Base-by-base conservation (phyloP, 2,888 invertebrate species). In the Microplitis deprimator region DNA sequence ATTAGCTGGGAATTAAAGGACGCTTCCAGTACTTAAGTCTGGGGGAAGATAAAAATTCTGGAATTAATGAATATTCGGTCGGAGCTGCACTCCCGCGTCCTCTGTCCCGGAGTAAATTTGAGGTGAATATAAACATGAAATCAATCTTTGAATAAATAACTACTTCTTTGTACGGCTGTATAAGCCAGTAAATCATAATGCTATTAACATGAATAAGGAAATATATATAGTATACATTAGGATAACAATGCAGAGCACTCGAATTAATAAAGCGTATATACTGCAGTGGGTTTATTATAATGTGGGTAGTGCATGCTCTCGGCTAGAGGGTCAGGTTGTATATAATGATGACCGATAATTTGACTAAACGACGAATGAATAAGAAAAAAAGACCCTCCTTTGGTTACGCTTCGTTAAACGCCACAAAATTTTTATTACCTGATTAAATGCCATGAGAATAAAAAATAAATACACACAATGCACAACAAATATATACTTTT, bases 1-100 rank as follows among this genome's bases (percentile, higher is more conserved):
- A 87, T 87, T 87, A 87, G 86, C 86, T 82, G 82, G 74, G 85
- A 86, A 87, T 87, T 86, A 86, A 85, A 84, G 83, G 83, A 83
- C 81, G 83, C 82, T 67, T 73, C 29, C 38, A 67, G 41, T 73
- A 67, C 73, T 73, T 62, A 68, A 75, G 61, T 61, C 76, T 75
- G 60, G 40, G 8, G 6, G 69, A 13, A 38, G 65, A 60, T 50
- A 71, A 59, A 13, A 50, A 50, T 50, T 50, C 64, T 41, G 61
- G 71, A 79, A 74, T 70, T 74, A 74, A 77, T 77, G 71, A 77
- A 75, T 77, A 75, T 74, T 74, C 60, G 59, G 59, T 8, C 29
- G 29, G 29, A 29, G 29, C 29, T 3, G 29, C 29, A 4, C 29
- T 29, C 29, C 29, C 29, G 29, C 29, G 3, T 29, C 29, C 4